Conservation (phyloP, 2,797 vertebrate species). For the Typhlichthys eigenmanni region DNA sequence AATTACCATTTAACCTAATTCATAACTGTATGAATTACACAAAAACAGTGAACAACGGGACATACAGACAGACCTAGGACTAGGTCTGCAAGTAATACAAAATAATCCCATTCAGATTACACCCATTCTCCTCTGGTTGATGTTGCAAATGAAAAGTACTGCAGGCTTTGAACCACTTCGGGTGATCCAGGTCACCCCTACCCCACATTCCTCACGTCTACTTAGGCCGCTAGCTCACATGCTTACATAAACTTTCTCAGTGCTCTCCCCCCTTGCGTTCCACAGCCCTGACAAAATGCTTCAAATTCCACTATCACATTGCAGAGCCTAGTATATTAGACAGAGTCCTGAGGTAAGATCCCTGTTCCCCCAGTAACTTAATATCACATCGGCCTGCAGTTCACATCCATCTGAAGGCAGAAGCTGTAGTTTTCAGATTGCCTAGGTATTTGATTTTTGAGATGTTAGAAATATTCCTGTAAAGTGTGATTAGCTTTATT, state of each 20-base stretch:
- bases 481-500: too few relatives aligned
- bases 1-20: too few relatives aligned
- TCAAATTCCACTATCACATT: conserved; percentile 75
- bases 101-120: conserved; percentile 21
- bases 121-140: conserved; percentile 17
- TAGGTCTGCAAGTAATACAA: conserved; percentile 1
- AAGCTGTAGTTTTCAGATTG: conserved; percentile 27
- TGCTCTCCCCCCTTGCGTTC: conserved; percentile 44
- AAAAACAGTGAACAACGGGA: not conserved
- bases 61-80: not conserved
- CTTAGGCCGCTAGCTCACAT: conserved; percentile 74
- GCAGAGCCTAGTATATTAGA: conserved; percentile 52
- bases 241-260: conserved; percentile 79
- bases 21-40: too few relatives aligned
- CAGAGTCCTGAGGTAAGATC: conserved; percentile 55
- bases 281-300: conserved; percentile 72
- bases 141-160: conserved; percentile 34
- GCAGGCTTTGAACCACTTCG: conserved; percentile 71
- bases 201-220: conserved; percentile 77
- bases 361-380: conserved; percentile 57
- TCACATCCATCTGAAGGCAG: conserved; percentile 55
- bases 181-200: conserved; percentile 66
- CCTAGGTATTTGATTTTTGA: conserved; percentile 14
- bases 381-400: conserved; percentile 56
- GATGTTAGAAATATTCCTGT: too few relatives aligned